phyloP scores from a whole-genome alignment of 2,888 invertebrate species.

The Meteorus cinctellus region DNA sequence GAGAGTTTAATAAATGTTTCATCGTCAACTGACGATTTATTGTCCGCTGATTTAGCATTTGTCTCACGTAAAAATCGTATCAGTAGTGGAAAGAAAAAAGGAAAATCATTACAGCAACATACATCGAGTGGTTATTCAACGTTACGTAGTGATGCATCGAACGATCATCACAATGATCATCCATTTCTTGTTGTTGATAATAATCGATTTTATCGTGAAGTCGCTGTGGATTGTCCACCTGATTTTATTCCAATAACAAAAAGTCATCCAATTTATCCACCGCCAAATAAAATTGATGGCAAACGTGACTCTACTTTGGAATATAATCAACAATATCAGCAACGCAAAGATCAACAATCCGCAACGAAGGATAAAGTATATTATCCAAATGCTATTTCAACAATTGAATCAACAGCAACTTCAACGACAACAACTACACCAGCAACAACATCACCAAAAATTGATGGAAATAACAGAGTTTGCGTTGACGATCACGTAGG shows the following conservation, averaged over 20 bases:
- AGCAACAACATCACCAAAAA: constrained; percentile 15
- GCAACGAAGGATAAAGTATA: not conserved
- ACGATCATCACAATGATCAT: constrained; percentile 57
- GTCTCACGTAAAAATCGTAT: constrained; percentile 47
- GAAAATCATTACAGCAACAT: constrained; percentile 54
- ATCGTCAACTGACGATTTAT: constrained; percentile 66
- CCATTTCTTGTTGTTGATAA: constrained; percentile 63
- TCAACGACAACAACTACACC: constrained; percentile 12
- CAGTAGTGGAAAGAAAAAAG: constrained; percentile 32
- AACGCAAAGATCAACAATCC: constrained; percentile 29
- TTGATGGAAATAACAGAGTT: not conserved
- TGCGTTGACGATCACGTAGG: constrained; percentile 5
- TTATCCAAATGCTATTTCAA: constrained; percentile 11
- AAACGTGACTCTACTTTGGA: constrained; percentile 39
- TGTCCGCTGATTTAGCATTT: constrained; percentile 52
- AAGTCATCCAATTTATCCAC: constrained; percentile 71
- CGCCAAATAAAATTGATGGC: constrained; percentile 60
- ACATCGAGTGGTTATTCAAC: constrained; percentile 71
- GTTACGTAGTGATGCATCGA: constrained; percentile 66
- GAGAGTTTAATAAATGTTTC: constrained; percentile 62
- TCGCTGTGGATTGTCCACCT: constrained; percentile 70
- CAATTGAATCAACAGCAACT: constrained; percentile 31
- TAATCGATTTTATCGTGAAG: constrained; percentile 65
- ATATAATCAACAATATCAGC: constrained; percentile 32
- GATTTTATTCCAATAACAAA: constrained; percentile 70